Evolutionary conservation across 2,113 vertebrate genomes (phyloP).

Genomic region (Mobula birostris): DNA sequence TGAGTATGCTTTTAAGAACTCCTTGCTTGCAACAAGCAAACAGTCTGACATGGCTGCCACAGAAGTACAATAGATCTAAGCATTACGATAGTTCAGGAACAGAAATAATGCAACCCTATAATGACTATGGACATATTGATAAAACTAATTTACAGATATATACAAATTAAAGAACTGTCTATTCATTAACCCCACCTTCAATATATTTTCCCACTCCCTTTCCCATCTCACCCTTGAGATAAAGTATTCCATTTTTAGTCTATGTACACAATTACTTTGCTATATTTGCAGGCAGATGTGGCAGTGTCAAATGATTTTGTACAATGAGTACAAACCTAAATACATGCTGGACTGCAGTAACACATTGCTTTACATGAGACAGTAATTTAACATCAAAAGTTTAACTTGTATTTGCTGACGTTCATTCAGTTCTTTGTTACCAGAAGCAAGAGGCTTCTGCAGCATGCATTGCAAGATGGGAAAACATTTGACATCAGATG

Average conservation of each 20-base stretch:
- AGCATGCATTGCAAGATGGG: conserved; percentile 69
- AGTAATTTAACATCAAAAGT: conserved; percentile 55
- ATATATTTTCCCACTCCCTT: conserved; percentile 39
- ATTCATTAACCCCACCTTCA: conserved; percentile 48
- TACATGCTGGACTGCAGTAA: conserved; percentile 74
- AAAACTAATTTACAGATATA: conserved; percentile 67
- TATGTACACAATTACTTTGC: conserved; percentile 65
- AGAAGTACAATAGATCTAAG: conserved; percentile 56
- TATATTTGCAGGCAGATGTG: conserved; percentile 61
- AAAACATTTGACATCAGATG: conserved; percentile 55
- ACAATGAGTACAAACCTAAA: conserved; percentile 65
- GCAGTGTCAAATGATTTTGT: conserved; percentile 54
- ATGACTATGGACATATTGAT: conserved; percentile 58
- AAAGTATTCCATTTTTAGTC: conserved; percentile 47
- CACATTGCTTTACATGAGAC: conserved; percentile 62
- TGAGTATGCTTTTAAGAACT: conserved; percentile 61
- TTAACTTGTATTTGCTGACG: conserved; percentile 59
- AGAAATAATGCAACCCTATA: conserved; percentile 55
- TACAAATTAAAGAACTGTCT: conserved; percentile 60
- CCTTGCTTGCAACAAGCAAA: conserved; percentile 52
- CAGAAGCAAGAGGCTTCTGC: conserved; percentile 68
- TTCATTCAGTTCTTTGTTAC: conserved; percentile 71
- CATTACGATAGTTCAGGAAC: conserved; percentile 53
- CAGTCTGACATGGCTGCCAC: conserved; percentile 57
- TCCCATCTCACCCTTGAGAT: conserved; percentile 42